Conservation (phyloP, 1,140 invertebrate genomes). For the Apocrypta bakeri region DNA sequence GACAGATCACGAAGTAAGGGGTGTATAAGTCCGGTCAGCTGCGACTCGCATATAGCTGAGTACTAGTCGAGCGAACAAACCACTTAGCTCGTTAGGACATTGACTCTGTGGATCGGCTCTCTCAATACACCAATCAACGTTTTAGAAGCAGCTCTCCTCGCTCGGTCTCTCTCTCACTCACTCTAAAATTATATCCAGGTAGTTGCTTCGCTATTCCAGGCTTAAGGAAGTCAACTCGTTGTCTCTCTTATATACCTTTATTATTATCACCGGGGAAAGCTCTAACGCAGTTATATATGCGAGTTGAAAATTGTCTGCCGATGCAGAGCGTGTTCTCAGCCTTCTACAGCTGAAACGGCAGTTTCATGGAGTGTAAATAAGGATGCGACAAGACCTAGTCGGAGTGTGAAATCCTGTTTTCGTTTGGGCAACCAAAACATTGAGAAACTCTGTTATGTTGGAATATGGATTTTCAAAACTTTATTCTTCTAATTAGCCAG, state of each 20-base stretch:
- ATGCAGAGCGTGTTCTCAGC: not conserved
- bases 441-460: not conserved
- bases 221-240: not conserved
- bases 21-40: not conserved
- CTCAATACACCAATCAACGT: slow-evolving; percentile 24
- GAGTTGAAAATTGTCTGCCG: slow-evolving; percentile 41
- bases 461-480: not conserved
- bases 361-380: slow-evolving; percentile 51
- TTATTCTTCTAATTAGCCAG: slow-evolving; percentile 5
- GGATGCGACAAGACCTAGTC: not conserved
- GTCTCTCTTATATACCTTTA: slow-evolving; percentile 38
- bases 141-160: not conserved
- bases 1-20: not conserved
- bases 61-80: slow-evolving; percentile 42
- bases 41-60: not conserved
- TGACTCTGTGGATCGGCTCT: slow-evolving; percentile 30
- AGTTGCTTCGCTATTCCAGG: slow-evolving; percentile 17
- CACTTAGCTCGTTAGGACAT: slow-evolving; percentile 46
- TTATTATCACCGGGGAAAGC: slow-evolving; percentile 26
- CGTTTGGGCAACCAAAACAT: slow-evolving; percentile 40
- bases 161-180: too few species aligned
- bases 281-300: slow-evolving; percentile 46
- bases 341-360: slow-evolving; percentile 35
- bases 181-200: not conserved
- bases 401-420: slow-evolving; percentile 54